These are phyloP conservation scores for Cosmia trapezina DNA, from an alignment of 2,888 invertebrate genomes.

Conservation along the genomic window DNA sequence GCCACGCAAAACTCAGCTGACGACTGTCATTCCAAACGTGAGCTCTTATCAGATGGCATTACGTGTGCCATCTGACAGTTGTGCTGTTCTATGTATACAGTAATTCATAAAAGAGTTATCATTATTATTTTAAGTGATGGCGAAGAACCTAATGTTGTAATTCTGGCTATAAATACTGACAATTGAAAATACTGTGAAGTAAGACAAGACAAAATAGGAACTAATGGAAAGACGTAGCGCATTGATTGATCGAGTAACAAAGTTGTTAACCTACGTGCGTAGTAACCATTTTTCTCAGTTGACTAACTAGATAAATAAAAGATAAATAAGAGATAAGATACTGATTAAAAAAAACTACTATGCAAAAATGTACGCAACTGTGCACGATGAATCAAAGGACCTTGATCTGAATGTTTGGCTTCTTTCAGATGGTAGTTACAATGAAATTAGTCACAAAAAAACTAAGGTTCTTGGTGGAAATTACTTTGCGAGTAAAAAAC, in stretches of 20 bases:
- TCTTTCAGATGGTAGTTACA: slow-evolving; percentile 20
- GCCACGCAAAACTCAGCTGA: neutral
- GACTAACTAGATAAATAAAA: slow-evolving; percentile 31
- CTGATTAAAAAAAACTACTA: slow-evolving; percentile 25
- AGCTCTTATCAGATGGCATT: slow-evolving; percentile 5
- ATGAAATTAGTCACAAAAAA: slow-evolving; percentile 18
- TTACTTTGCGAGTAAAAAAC: neutral
- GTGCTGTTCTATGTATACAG: neutral
- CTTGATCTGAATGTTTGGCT: slow-evolving; percentile 32
- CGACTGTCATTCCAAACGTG: neutral
- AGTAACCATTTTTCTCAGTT: slow-evolving; percentile 30
- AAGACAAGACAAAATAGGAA: neutral
- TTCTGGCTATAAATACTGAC: neutral
- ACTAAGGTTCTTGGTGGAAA: neutral
- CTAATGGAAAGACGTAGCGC: neutral
- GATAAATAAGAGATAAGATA: slow-evolving; percentile 36
- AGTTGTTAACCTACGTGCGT: slow-evolving; percentile 13
- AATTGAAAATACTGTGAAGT: neutral
- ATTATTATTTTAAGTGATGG: neutral
- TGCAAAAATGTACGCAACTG: slow-evolving; percentile 39
- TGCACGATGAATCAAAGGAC: slow-evolving; percentile 31
- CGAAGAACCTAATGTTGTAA: neutral
- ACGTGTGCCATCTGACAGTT: neutral
- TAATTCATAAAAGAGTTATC: slow-evolving; percentile 5
- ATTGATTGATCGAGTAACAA: slow-evolving; percentile 16